Conservation (phyloP, 2,888 invertebrate genomes). For the Homarus gammarus region DNA sequence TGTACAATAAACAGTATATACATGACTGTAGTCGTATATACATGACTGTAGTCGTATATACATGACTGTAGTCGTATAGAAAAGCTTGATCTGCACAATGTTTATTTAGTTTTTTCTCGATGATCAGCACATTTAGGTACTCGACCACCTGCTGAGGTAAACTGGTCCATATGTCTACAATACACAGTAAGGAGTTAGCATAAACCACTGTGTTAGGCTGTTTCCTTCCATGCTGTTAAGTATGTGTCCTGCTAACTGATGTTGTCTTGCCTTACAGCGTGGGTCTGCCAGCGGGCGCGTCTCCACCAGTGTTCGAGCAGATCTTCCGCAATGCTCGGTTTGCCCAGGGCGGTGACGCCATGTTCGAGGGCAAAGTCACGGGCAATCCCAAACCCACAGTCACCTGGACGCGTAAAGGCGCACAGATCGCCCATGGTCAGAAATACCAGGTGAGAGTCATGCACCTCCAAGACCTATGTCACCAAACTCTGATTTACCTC, state of each 20-base stretch:
- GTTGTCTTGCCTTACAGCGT: slow-evolving; percentile 48
- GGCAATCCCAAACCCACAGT: slow-evolving; percentile 96
- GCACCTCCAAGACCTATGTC: neutral
- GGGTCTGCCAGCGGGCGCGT: slow-evolving; percentile 81
- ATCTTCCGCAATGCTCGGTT: slow-evolving; percentile 96
- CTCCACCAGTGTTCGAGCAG: slow-evolving; percentile 96
- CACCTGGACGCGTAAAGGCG: slow-evolving; percentile 82
- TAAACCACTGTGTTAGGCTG: neutral
- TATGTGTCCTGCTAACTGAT: neutral
- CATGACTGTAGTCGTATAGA: too few species aligned
- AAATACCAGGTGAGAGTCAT: slow-evolving; percentile 70
- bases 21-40: too few species aligned
- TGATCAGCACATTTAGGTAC: too few species aligned
- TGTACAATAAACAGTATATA: too few species aligned
- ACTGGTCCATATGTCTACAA: too few species aligned
- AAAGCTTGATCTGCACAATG: too few species aligned
- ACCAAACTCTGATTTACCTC: neutral
- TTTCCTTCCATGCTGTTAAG: too few species aligned
- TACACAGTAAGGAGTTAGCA: too few species aligned
- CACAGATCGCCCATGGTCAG: slow-evolving; percentile 57
- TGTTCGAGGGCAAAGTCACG: slow-evolving; percentile 93
- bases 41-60: too few species aligned
- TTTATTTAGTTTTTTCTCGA: too few species aligned
- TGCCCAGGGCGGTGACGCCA: slow-evolving; percentile 95
- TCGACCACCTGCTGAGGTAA: too few species aligned